Conservation (phyloP, 2,113 vertebrate species). For the Delphinus delphis region DNA sequence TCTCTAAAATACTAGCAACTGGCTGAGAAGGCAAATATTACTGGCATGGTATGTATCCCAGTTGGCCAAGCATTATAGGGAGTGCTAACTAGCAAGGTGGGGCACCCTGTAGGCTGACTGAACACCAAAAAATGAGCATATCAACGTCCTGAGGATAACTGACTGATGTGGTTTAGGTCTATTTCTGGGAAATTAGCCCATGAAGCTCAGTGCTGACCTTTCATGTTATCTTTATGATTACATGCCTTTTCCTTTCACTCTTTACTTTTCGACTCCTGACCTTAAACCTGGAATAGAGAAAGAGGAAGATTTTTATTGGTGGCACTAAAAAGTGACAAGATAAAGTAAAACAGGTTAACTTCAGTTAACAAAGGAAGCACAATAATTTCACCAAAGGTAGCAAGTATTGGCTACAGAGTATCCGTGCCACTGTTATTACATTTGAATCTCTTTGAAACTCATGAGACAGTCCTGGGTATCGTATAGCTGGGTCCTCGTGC, state of each 20-base stretch:
- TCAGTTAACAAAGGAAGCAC: not conserved
- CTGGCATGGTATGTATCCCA: not conserved
- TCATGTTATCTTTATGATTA: not conserved
- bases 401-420: not conserved
- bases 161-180: not conserved
- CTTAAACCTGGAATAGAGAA: not conserved
- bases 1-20: conserved; percentile 39
- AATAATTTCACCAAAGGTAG: not conserved
- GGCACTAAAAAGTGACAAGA: not conserved
- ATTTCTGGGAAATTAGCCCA: not conserved
- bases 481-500: not conserved
- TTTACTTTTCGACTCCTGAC: not conserved
- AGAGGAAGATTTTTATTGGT: not conserved
- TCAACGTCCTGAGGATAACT: not conserved
- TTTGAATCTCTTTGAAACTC: too few relatives aligned
- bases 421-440: not conserved
- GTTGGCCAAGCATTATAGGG: not conserved
- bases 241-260: not conserved
- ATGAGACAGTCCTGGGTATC: not conserved
- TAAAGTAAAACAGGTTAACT: not conserved
- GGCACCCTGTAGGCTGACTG: not conserved
- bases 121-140: not conserved
- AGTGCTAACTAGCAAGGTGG: not conserved
- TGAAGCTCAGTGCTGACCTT: not conserved
- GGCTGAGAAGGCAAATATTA: not conserved